Conservation (phyloP, 2,888 invertebrate genomes). For the Euclidia mi region DNA sequence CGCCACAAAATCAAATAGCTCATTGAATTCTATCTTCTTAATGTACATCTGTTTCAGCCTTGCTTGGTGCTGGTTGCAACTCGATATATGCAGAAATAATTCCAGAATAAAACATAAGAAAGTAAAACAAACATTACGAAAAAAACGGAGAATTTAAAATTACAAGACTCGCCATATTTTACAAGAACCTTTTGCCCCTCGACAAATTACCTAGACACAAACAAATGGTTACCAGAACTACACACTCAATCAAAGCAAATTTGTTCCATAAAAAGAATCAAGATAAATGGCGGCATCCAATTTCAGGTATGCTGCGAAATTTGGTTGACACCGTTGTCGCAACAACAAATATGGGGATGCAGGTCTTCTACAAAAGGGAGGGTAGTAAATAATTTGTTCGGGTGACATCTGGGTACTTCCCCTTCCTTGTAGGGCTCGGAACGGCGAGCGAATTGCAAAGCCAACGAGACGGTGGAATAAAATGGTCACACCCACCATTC, state of each 20-base stretch:
- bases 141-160: slow-evolving; percentile 3
- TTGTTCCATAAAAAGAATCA: slow-evolving; percentile 53
- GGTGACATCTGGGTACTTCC: slow-evolving; percentile 87
- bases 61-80: no score
- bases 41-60: no score
- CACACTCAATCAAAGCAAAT: slow-evolving; percentile 54
- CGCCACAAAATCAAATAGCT: no score
- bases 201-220: slow-evolving; percentile 25
- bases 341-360: slow-evolving; percentile 74
- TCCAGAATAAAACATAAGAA: no score
- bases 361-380: slow-evolving; percentile 75
- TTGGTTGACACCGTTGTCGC: slow-evolving; percentile 56
- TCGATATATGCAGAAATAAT: no score
- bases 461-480: slow-evolving; percentile 73
- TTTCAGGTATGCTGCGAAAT: slow-evolving; percentile 53
- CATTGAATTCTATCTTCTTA: no score
- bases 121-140: no score
- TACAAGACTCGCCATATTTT: not conserved
- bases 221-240: slow-evolving; percentile 42
- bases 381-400: slow-evolving; percentile 87
- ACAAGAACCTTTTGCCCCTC: slow-evolving; percentile 2
- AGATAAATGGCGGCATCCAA: slow-evolving; percentile 53
- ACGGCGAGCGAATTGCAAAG: slow-evolving; percentile 66
- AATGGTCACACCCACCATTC: slow-evolving; percentile 81
- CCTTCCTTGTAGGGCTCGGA: slow-evolving; percentile 77